Base-by-base conservation (phyloP, 37 sponge, comb jelly and placozoan species). In the Diacarnus erythraeanus region DNA sequence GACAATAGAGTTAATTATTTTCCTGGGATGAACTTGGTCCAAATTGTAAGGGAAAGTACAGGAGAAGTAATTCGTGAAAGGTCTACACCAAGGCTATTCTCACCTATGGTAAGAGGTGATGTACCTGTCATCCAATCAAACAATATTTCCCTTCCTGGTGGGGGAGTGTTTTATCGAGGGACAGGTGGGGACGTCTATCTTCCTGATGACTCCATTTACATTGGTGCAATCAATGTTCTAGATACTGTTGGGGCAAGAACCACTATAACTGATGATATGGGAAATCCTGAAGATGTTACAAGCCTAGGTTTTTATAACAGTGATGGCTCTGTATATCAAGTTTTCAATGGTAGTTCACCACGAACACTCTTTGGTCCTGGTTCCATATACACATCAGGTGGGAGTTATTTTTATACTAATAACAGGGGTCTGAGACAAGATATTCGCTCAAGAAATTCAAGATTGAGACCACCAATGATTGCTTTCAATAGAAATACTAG, bases 351-450 rank as follows among this genome's bases (percentile, higher is more conserved):
- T 23, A 31, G 64, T 5, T 64, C 77, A 37, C 9, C 65, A n/a
- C 27, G 31, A 8, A 12, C 33, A 20, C n/a, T 77, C 4, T 39
- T 31, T 30, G 77, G 77, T 31, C 43, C 43, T 40, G 77, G 77
- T 30, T 36, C 77, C 26, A 1, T 77, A 3, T 77, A n/a, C 65
- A 25, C 3, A 2, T 17, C 33, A 9, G 31, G 31, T 29, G 44
- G n/a, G 27, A 22, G 35, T 12, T 23, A 12, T 29, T 64, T 77
- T 31, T 77, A 40, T 65, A 44, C 47, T 38, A 63, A 42, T 23
- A 44, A 64, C 43, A 40, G 20, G 22, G 8, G 25, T 15, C 25
- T 42, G 29, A 39, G 5, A 18, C 44, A 15, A 64, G 3, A 25
- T 15, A 47, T 8, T 41, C 1, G 17, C 0, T 1, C 30, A 8